Evolutionary conservation across 2,888 invertebrate genomes (phyloP).

Genomic region (Protodeltote pygarga): DNA sequence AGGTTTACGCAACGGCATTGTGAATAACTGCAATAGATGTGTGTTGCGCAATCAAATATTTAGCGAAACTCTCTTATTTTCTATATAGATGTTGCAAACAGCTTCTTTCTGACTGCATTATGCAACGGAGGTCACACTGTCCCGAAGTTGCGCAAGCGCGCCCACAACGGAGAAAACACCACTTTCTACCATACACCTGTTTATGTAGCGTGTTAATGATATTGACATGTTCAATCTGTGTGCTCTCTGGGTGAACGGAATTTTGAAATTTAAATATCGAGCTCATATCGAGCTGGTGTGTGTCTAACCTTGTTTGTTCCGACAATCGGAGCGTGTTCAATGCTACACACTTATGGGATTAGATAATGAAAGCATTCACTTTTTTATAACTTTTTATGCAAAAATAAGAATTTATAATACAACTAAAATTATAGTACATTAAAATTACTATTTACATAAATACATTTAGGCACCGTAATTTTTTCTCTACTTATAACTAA

Average conservation of each 20-base stretch:
- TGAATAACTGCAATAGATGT: slow-evolving; percentile 65
- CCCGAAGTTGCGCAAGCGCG: slow-evolving; percentile 69
- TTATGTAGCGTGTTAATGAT: slow-evolving; percentile 59
- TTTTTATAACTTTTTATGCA: slow-evolving; percentile 77
- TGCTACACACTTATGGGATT: slow-evolving; percentile 2
- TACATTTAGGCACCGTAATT: slow-evolving; percentile 88
- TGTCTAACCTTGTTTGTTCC: slow-evolving; percentile 21
- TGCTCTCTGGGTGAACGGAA: slow-evolving; percentile 35
- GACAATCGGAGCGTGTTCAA: neutral
- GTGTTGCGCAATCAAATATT: slow-evolving; percentile 75
- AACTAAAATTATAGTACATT: slow-evolving; percentile 83
- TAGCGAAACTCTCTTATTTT: slow-evolving; percentile 79
- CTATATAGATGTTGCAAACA: slow-evolving; percentile 76
- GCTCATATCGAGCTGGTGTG: slow-evolving; percentile 20
- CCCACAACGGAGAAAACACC: slow-evolving; percentile 72
- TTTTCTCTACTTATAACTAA: slow-evolving; percentile 85
- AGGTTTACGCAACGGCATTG: slow-evolving; percentile 76
- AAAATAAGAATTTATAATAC: slow-evolving; percentile 83
- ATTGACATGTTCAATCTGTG: slow-evolving; percentile 54
- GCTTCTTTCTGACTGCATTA: slow-evolving; percentile 73
- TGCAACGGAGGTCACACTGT: slow-evolving; percentile 79
- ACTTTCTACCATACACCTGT: slow-evolving; percentile 79
- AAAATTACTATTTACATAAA: slow-evolving; percentile 88
- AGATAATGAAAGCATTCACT: slow-evolving; percentile 30
- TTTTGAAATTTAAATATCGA: slow-evolving; percentile 37